Conservation (phyloP, 1,140 invertebrate species). For the Drosophila ercepeae region DNA sequence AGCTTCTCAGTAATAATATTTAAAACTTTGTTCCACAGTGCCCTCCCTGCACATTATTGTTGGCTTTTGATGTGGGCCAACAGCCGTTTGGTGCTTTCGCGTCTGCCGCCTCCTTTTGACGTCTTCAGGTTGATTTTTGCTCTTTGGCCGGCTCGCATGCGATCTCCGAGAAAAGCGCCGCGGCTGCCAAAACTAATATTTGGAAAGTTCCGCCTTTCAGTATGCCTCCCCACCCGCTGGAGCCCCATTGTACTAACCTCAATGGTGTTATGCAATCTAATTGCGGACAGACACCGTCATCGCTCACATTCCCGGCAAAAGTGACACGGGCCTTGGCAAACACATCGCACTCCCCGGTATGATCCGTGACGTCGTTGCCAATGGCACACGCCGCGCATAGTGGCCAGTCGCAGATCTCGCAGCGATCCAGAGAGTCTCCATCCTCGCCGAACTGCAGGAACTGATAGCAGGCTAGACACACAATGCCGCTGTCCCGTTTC, state of each 20-base stretch:
- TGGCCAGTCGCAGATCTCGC: constrained; percentile 91
- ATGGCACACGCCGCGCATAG: constrained; percentile 88
- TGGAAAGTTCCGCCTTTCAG: constrained; percentile 1
- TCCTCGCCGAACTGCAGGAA: constrained; percentile 85
- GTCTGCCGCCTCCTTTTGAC: background rate
- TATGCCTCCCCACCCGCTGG: background rate
- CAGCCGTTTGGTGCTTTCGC: constrained; percentile 5
- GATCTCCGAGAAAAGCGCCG: constrained; percentile 13
- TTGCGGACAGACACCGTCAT: constrained; percentile 87
- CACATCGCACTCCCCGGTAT: constrained; percentile 88
- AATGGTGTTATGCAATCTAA: constrained; percentile 92
- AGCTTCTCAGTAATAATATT: background rate
- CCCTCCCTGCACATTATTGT: constrained; percentile 9
- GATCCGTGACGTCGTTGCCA: constrained; percentile 81
- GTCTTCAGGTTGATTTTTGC: background rate
- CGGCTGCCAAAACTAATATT: constrained; percentile 56
- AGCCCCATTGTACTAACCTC: constrained; percentile 84
- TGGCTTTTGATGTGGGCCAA: constrained; percentile 34
- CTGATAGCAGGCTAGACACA: constrained; percentile 90
- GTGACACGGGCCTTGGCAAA: constrained; percentile 85
- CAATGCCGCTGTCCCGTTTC: constrained; percentile 87
- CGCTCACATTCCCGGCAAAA: constrained; percentile 87
- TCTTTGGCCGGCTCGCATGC: constrained; percentile 2
- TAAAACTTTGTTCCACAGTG: constrained; percentile 18
- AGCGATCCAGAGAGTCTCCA: constrained; percentile 84